Evolutionary conservation across 30 jellyfish, hydroid and myxozoan species (phyloP).

Genomic region (Chrysaora quinquecirrha): DNA sequence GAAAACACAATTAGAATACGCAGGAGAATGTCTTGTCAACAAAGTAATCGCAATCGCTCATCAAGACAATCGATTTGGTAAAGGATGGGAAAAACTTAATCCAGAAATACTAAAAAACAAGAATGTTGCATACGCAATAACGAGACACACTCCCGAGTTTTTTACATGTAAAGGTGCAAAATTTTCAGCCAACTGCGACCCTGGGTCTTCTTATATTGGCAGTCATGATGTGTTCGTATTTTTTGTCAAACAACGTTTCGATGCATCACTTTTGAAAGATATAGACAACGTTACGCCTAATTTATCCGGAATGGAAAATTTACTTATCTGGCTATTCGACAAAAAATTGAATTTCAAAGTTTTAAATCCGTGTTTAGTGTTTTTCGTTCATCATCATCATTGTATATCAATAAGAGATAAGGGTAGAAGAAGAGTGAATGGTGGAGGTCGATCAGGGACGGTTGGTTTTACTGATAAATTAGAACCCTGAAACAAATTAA

Average conservation of each 20-base stretch:
- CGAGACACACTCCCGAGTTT: conserved; percentile 45
- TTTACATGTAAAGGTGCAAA: conserved; percentile 54
- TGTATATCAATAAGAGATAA: conserved; percentile 56
- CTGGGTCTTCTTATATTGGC: conserved; percentile 55
- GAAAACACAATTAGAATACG: conserved; percentile 23
- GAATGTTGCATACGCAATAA: conserved; percentile 57
- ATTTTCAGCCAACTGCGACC: conserved; percentile 60
- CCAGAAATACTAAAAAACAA: conserved; percentile 12
- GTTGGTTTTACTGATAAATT: conserved; percentile 55
- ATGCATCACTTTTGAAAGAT: conserved; percentile 9
- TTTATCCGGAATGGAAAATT: conserved; percentile 66
- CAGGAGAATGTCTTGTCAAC: conserved; percentile 18
- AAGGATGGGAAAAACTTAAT: conserved; percentile 72
- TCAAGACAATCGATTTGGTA: conserved; percentile 62
- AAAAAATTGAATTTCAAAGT: conserved; percentile 28
- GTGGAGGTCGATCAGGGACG: conserved; percentile 31
- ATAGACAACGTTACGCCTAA: conserved; percentile 40
- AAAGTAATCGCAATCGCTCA: conserved; percentile 38
- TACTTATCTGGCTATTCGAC: conserved; percentile 58
- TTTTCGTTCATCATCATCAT: conserved; percentile 57
- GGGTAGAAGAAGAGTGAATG: conserved; percentile 52
- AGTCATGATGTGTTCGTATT: no score
- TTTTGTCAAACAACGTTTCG: conserved; percentile 10
- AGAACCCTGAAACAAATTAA: no score
- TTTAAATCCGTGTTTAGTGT: conserved; percentile 49